Evolutionary conservation across 2,888 invertebrate species (phyloP), one percentile per base, ranked within the genome.

Genomic region (Luffia ferchaultella): DNA sequence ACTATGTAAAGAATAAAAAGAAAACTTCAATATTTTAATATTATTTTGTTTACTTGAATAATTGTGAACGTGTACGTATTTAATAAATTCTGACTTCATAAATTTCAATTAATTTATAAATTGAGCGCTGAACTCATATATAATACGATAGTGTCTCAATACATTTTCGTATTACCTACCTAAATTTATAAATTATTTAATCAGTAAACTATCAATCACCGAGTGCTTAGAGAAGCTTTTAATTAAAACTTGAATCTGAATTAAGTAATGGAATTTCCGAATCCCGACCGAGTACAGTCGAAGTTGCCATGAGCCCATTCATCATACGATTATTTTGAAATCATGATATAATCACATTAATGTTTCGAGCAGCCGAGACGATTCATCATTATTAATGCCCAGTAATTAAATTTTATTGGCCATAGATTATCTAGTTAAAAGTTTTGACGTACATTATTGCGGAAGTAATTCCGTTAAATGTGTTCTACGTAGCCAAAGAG

Each of bases 311-410:
- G 57, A 57, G 57, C 56, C 65, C 65, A 74, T 76, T 72, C 64
- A 73, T 77, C 72, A 76, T 61, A 64, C 65, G 71, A 74, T 76
- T 73, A 74, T 72, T 69, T 67, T 63, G 64, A 70, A 74, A 76
- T 74, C 75, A 74, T 70, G 70, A 70, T 72, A 75, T 74, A 73
- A 76, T 74, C 71, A 71, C 71, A 63, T 64, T 68, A 73, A 73
- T 69, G 65, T 65, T 58, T 57, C 54, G 58, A 63, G 63, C 64
- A 48, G 46, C 60, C 60, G 55, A 56, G 55, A 60, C 66, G 62
- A 73, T 73, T 72, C 66, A 68, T 76, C 74, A 73, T 67, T 62
- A 65, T 67, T 71, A 73, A 72, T 70, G 67, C 65, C 66, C 61
- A 57, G 61, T 71, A 72, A 74, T 76, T 72, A 73, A 75, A 73